These are phyloP conservation scores for Clitarchus hookeri DNA, from an alignment of 2,888 invertebrate species.

Conservation along the genomic window DNA sequence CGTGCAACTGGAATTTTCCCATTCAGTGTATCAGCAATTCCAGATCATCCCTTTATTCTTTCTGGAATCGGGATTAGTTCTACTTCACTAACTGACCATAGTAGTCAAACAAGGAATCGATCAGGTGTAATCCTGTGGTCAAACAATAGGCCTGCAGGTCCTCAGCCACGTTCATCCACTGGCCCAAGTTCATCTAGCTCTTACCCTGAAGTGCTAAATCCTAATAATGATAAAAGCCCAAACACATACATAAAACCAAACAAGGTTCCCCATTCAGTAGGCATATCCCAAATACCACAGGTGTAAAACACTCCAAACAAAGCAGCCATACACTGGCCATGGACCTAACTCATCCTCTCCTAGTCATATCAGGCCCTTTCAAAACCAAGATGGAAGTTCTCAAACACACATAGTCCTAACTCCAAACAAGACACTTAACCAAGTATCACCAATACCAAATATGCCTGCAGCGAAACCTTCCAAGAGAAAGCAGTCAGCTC, in stretches of 20 bases:
- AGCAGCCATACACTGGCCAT: no score
- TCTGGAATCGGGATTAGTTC: neutral
- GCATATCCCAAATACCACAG: no score
- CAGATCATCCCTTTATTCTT: conserved; percentile 22
- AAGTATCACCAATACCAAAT: conserved; percentile 19
- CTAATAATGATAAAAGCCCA: no score
- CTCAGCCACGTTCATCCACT: neutral
- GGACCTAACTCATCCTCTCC: no score
- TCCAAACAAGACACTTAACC: conserved; percentile 18
- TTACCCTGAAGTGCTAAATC: no score
- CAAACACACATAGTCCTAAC: neutral
- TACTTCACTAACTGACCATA: neutral
- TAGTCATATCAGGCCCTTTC: neutral
- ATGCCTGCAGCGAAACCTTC: neutral
- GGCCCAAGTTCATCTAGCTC: neutral
- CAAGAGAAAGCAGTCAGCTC: conserved; percentile 17
- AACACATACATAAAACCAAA: no score
- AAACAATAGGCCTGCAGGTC: neutral
- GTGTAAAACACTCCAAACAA: no score
- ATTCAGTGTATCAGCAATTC: neutral
- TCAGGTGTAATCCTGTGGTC: neutral
- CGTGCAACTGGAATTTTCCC: conserved; percentile 22
- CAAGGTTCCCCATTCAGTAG: no score
- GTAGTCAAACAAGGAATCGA: neutral
- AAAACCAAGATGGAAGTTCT: neutral